Conservation (phyloP, 2,113 vertebrate genomes). For the Quiscalus mexicanus region DNA sequence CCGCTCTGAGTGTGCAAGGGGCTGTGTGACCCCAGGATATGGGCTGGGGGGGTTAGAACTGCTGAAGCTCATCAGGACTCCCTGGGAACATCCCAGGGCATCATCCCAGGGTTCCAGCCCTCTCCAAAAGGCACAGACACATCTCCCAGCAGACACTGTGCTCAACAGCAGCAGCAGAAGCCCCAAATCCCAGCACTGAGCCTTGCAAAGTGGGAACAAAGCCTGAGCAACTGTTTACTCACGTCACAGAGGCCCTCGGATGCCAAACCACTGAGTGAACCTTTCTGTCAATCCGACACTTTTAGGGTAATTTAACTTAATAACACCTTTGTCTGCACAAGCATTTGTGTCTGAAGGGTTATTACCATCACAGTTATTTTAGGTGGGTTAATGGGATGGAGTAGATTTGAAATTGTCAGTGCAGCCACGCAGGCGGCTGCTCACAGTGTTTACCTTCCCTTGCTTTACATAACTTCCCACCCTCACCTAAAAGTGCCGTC, state of each 20-base stretch:
- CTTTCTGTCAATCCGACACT: constrained; percentile 80
- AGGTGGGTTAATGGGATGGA: constrained; percentile 83
- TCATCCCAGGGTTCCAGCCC: not conserved
- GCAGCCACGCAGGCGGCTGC: constrained; percentile 64
- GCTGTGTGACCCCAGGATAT: fast-evolving
- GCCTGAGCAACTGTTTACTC: constrained; percentile 64
- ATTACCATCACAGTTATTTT: constrained; percentile 83
- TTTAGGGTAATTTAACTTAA: constrained; percentile 85
- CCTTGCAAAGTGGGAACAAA: not conserved
- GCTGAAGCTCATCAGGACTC: not conserved
- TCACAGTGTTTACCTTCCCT: constrained; percentile 72
- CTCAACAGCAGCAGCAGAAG: constrained; percentile 27
- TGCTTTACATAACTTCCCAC: constrained; percentile 68
- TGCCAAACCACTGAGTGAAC: constrained; percentile 77
- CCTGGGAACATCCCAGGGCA: not conserved
- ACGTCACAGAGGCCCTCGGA: constrained; percentile 46
- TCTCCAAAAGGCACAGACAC: not conserved
- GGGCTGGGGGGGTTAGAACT: not conserved
- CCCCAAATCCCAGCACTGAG: not conserved
- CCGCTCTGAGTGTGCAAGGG: fast-evolving
- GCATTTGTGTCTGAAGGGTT: constrained; percentile 77
- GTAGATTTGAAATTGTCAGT: constrained; percentile 77
- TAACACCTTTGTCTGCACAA: constrained; percentile 77
- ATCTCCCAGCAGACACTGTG: not conserved
- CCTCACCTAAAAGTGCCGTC: constrained; percentile 43